Base-by-base conservation (phyloP, 2,797 vertebrate genomes). In the Leptatherina wallacei region DNA sequence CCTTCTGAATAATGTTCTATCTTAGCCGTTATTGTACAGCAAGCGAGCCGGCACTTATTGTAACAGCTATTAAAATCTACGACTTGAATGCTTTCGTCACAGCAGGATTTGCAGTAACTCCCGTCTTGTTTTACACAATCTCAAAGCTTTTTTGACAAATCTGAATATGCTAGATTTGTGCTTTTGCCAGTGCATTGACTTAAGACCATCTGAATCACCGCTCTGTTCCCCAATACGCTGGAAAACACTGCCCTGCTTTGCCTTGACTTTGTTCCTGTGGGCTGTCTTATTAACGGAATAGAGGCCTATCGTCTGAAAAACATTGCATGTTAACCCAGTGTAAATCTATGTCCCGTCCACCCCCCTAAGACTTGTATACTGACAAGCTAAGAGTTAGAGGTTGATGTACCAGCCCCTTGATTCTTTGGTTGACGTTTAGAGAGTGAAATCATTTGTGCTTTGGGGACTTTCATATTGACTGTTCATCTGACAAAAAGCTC, bases 231-330 rank as follows among this genome's bases (percentile, higher is more conserved):
- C 85, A 86, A 88, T 83, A 56, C 69, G 1, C 75, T 20, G 18
- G 69, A 86, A 86, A 87, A 87, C 75, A 78, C 47, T 58, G 56
- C 64, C 9, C 2, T 78, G 69, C 38, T 68, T 69, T 72, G 61
- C 80, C 66, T 80, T 82, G 58, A 72, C 81, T 87, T 74, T 85
- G 72, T 78, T 87, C 81, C 72, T 60, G 42, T 74, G 78, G 61
- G 80, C 73, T 80, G 68, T 80, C 47, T 81, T 80, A 88, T 88
- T 82, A 85, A 80, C 35, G 61, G 66, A 85, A 89, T 84, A 82
- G 82, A 72, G 69, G 73, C 62, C 85, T 69, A 78, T 90, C 91
- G 85, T 91, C 59, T 84, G 63, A 72, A 81, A 86, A 82, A 83
- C 71, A 77, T 56, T 77, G 76, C 64, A 29, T 69, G 73, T 68